A percentile compares a stretch with the other conserved stretches of the same genome.
phyloP scores from a whole-genome alignment of 2,888 invertebrate genomes.

The Apodemia duryi region DNA sequence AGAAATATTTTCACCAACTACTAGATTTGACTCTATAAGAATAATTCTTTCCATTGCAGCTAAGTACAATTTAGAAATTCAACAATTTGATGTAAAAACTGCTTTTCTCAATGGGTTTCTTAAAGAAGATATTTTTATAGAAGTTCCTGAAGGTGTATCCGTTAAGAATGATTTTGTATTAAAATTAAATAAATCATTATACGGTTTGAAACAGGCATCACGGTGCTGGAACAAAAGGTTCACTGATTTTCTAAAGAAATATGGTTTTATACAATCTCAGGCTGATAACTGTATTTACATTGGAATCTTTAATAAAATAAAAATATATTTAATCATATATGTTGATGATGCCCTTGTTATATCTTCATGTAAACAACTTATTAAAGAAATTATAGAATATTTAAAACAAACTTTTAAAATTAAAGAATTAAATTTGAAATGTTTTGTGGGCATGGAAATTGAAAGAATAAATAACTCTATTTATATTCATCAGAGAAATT shows the following conservation, averaged over 20 bases:
- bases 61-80: too few species aligned
- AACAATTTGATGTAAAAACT: too few species aligned
- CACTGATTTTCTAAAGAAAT: constrained; percentile 28
- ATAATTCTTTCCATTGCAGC: too few species aligned
- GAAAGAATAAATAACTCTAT: constrained; percentile 25
- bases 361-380: constrained; percentile 23
- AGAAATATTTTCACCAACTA: too few species aligned
- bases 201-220: constrained; percentile 36
- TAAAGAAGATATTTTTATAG: constrained; percentile 33
- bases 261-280: constrained; percentile 33
- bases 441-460: constrained; percentile 36
- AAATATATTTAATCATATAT: constrained; percentile 35
- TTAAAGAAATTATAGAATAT: constrained; percentile 25
- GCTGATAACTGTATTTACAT: constrained; percentile 35
- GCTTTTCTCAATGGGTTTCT: too few species aligned
- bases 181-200: too few species aligned
- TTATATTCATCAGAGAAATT: constrained; percentile 30
- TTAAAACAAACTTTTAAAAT: constrained; percentile 34
- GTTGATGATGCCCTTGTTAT: constrained; percentile 37
- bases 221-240: constrained; percentile 35
- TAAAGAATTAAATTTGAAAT: constrained; percentile 29
- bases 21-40: too few species aligned
- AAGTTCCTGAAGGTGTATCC: constrained; percentile 30
- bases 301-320: constrained; percentile 28
- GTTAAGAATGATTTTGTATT: constrained; percentile 15